Conservation (phyloP, 2,797 vertebrate species). For the Channa striata region DNA sequence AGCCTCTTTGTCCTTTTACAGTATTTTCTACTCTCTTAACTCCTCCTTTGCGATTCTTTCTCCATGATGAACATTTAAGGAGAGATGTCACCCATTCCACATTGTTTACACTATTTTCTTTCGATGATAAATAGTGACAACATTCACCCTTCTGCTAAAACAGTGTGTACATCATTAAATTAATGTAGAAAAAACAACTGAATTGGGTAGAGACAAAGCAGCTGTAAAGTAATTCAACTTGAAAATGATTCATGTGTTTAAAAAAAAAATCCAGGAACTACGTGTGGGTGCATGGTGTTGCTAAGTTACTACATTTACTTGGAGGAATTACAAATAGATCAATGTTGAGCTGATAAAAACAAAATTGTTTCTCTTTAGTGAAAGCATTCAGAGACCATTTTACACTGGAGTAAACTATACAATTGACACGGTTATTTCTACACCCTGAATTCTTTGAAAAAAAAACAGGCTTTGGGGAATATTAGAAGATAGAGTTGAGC, state of each 20-base stretch:
- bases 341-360: slow-evolving; percentile 19
- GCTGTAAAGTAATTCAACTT: slow-evolving; percentile 9
- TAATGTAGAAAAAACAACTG: not conserved
- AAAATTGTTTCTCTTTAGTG: not conserved
- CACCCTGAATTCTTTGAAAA: not conserved
- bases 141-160: slow-evolving; percentile 6
- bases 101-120: slow-evolving; percentile 16
- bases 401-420: not conserved
- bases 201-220: not conserved
- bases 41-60: not conserved
- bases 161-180: not conserved
- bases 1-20: not conserved
- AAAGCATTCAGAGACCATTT: not conserved
- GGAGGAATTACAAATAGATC: slow-evolving; percentile 3
- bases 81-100: slow-evolving; percentile 10
- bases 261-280: slow-evolving; percentile 2
- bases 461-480: not conserved
- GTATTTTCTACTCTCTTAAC: not conserved
- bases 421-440: not conserved
- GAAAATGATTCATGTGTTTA: slow-evolving; percentile 7
- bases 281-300: slow-evolving; percentile 22
- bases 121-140: slow-evolving; percentile 1
- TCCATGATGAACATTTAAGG: not conserved
- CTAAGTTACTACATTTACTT: slow-evolving; percentile 33
- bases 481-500: too few species aligned